These are phyloP conservation scores for Coendou prehensilis DNA, from an alignment of 2,797 vertebrate genomes.

Conservation along the genomic window DNA sequence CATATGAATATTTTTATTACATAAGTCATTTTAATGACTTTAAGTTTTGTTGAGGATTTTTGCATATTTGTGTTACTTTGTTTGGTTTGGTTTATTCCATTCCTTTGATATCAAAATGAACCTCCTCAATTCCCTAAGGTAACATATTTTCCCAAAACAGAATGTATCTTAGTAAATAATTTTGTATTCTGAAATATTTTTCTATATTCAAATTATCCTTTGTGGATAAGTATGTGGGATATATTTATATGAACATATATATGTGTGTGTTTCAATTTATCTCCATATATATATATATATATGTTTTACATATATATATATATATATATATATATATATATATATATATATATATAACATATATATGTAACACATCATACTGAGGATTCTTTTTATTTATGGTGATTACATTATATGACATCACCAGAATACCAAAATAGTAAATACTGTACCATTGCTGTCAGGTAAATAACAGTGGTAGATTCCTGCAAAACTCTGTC, in stretches of 20 bases:
- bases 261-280: neutral
- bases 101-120: neutral
- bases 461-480: too few relatives aligned
- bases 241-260: neutral
- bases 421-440: neutral
- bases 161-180: neutral
- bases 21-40: neutral
- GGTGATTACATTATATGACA: neutral
- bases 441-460: too few relatives aligned
- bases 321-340: too few relatives aligned
- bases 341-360: too few relatives aligned
- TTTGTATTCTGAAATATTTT: neutral
- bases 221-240: neutral
- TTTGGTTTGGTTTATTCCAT: neutral
- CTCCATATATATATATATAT: too few relatives aligned
- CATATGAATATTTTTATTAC: neutral
- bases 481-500: too few relatives aligned
- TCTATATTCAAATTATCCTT: neutral
- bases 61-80: neutral
- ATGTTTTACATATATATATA: too few relatives aligned
- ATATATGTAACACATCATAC: too few relatives aligned
- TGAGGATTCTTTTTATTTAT: neutral
- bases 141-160: neutral
- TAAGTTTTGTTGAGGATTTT: neutral
- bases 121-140: neutral